Evolutionary conservation across 2,888 invertebrate species (phyloP).

Genomic region (Macrosiphum euphorbiae): DNA sequence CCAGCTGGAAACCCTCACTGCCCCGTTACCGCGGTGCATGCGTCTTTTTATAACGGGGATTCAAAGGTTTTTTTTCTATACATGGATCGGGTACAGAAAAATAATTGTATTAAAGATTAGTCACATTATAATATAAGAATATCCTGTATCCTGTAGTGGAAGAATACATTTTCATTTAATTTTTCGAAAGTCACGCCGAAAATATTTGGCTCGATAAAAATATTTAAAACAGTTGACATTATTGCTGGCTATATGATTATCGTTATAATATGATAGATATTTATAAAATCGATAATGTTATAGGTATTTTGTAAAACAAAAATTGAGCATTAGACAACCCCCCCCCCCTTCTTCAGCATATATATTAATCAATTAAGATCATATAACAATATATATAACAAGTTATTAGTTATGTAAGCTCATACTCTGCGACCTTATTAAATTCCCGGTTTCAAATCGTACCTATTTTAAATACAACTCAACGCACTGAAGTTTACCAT

Average conservation of each 20-base stretch:
- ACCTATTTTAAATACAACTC: too few relatives aligned
- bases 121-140: background rate
- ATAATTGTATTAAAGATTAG: background rate
- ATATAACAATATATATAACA: too few relatives aligned
- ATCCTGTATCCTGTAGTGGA: background rate
- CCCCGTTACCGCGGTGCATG: too few relatives aligned
- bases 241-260: background rate
- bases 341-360: too few relatives aligned
- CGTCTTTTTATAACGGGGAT: too few relatives aligned
- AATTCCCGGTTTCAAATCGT: too few relatives aligned
- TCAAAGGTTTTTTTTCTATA: background rate
- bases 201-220: background rate
- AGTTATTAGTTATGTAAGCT: too few relatives aligned
- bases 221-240: background rate
- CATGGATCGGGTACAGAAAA: background rate
- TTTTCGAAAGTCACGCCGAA: background rate
- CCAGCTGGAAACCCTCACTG: too few relatives aligned
- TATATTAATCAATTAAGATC: too few relatives aligned
- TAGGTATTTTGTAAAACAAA: background rate
- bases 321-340: background rate
- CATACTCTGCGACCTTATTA: too few relatives aligned
- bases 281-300: background rate
- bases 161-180: background rate
- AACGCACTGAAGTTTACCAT: too few relatives aligned
- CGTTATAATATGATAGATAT: background rate